Conservation (phyloP, 2,797 vertebrate genomes). For the Chrysocyon brachyurus region DNA sequence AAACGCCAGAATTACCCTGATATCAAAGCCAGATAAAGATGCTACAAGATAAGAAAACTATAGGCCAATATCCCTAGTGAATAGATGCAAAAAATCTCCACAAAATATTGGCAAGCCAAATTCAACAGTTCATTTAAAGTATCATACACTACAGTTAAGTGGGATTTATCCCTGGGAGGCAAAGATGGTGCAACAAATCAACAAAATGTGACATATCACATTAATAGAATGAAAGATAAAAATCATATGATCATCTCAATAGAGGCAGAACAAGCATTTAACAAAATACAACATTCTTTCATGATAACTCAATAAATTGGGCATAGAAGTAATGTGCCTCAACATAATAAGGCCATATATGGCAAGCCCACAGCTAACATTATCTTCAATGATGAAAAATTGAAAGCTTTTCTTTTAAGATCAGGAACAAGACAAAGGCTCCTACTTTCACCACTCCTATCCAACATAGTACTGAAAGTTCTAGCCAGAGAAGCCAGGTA, state of each 20-base stretch:
- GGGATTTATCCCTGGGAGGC: background rate
- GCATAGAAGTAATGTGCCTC: background rate
- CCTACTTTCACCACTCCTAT: background rate
- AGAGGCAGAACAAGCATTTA: background rate
- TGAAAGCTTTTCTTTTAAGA: background rate
- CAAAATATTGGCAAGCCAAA: background rate
- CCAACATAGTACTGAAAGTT: background rate
- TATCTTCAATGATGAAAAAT: background rate
- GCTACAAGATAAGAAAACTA: background rate
- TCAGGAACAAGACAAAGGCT: background rate
- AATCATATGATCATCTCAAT: background rate
- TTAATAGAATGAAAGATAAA: background rate
- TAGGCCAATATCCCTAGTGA: background rate
- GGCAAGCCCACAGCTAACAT: background rate
- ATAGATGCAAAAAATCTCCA: background rate
- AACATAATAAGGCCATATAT: background rate
- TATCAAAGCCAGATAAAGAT: background rate
- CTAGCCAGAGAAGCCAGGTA: background rate
- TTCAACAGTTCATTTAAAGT: background rate
- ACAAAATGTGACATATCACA: background rate
- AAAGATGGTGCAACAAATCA: background rate
- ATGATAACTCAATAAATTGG: background rate
- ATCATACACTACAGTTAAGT: background rate
- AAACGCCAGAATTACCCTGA: background rate
- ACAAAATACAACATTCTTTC: background rate